A percentile compares a stretch with the other conserved stretches of the same genome.
phyloP scores from a whole-genome alignment of 2,797 vertebrate species.

The Otolemur crassicaudatus region DNA sequence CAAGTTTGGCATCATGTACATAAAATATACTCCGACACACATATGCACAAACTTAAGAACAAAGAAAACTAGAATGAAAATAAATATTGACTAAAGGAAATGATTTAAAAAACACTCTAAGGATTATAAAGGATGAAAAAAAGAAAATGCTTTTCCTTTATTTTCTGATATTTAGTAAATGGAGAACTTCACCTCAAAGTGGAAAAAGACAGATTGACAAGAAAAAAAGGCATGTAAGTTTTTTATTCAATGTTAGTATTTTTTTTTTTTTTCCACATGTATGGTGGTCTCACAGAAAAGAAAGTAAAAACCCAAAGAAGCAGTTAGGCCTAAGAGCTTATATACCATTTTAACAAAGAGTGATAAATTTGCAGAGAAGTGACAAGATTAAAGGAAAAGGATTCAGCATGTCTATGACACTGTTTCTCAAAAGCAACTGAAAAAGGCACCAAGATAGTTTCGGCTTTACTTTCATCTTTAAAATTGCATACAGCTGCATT shows the following conservation, averaged over 20 bases:
- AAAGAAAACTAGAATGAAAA: neutral
- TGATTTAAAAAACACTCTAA: neutral
- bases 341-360: constrained; percentile 24
- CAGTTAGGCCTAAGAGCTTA: neutral
- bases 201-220: neutral
- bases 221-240: neutral
- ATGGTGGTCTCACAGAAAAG: neutral
- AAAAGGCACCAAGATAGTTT: neutral
- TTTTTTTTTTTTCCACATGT: neutral
- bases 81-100: neutral
- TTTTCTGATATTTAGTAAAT: neutral
- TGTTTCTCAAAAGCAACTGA: neutral
- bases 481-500: neutral
- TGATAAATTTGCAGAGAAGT: neutral
- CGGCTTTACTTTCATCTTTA: neutral
- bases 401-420: neutral
- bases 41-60: neutral
- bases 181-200: neutral
- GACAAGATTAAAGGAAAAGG: neutral
- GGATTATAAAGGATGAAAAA: neutral
- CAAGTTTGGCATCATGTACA: constrained; percentile 20
- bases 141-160: neutral
- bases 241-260: constrained; percentile 39
- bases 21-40: neutral
- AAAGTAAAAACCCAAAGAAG: neutral